These are phyloP conservation scores for Trichonephila clavata DNA, from an alignment of 1,140 invertebrate species.

Conservation along the genomic window DNA sequence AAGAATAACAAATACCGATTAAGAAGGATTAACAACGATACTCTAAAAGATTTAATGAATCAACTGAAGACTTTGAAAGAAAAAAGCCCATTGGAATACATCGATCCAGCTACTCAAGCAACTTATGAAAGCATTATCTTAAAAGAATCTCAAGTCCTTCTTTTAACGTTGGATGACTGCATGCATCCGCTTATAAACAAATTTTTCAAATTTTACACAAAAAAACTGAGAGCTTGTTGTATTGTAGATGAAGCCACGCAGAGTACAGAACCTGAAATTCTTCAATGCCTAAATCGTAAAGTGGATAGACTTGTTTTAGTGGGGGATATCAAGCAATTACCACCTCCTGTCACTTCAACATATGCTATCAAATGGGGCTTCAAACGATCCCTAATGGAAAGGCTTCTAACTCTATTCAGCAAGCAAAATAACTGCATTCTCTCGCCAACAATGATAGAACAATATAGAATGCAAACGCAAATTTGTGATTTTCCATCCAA, in stretches of 20 bases:
- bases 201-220: constrained; percentile 79
- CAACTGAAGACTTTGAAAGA: constrained; percentile 65
- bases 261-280: constrained; percentile 89
- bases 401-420: constrained; percentile 79
- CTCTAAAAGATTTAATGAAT: constrained; percentile 61
- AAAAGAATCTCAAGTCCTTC: constrained; percentile 85
- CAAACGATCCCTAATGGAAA: constrained; percentile 82
- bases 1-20: neutral
- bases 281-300: constrained; percentile 89
- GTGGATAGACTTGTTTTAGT: constrained; percentile 90
- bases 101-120: neutral
- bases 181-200: constrained; percentile 80
- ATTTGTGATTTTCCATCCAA: constrained; percentile 88
- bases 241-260: constrained; percentile 96
- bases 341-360: constrained; percentile 89
- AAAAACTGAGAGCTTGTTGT: constrained; percentile 83
- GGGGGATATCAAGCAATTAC: constrained; percentile 93
- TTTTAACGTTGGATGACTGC: constrained; percentile 86
- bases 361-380: constrained; percentile 81
- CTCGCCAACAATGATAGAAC: constrained; percentile 85
- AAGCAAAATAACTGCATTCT: constrained; percentile 71
- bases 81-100: constrained; percentile 78
- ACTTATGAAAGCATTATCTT: constrained; percentile 81
- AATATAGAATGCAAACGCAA: constrained; percentile 93
- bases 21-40: neutral